Base-by-base conservation (phyloP, 2,113 vertebrate genomes). In the Thinocorus orbignyianus region DNA sequence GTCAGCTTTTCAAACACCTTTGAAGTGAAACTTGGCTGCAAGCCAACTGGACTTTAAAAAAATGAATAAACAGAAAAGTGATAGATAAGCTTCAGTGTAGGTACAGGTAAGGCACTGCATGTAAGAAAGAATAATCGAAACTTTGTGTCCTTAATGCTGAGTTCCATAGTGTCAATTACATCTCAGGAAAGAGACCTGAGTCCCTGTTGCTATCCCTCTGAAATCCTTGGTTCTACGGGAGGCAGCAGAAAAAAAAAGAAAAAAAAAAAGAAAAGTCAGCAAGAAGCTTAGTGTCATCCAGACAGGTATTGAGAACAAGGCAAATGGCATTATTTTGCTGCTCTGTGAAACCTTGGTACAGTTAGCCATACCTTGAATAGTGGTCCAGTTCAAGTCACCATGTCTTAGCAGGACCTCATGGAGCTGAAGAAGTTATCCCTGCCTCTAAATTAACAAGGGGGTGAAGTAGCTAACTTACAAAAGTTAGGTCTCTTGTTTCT, bases 341-440 rank as follows among this genome's bases (percentile, higher is more conserved):
- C 22, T 83, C 44, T 65, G 42, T 77, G 62, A 60, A 80, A 77
- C 14, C 23, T 57, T 11, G 11, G 17, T 46, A 48, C 0, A 35
- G 1, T 31, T 57, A 86, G 31, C 9, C 23, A 14, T 42, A 46
- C 2, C 10, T 57, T 62, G 55, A 37, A 11, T 33, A 44, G 16
- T 10, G 24, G 18, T 69, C 26, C 54, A 31, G 30, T 69, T 88
- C 61, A 60, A 26, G 16, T 72, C 17, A 79, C 23, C 11, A 19
- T 1, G 2, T n/a, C 44, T 35, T 5, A 2, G 60, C 49, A 96
- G 64, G 25, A 88, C 42, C 17, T 71, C 25, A 42, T 0, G 0
- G 30, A 13, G 2, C 42, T 73, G 69, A 55, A 72, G 11, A 83
- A 80, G 12, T 52, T 65, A 25, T 48, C 15, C 12, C 49, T 73